These are phyloP conservation scores for Aselliscus stoliczkanus DNA, from an alignment of 2,797 vertebrate genomes.

Conservation along the genomic window DNA sequence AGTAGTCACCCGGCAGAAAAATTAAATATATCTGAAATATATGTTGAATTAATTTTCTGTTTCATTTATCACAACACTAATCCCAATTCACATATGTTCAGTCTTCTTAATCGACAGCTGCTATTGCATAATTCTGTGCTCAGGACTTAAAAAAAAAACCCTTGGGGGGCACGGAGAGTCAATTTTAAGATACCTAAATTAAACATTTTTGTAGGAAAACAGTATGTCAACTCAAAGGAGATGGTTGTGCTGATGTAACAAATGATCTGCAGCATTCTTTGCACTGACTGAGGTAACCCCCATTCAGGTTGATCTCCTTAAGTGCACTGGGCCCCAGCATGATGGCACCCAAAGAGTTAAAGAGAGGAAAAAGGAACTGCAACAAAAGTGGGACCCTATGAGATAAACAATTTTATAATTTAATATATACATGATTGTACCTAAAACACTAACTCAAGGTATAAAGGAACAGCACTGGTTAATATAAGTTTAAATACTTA, in stretches of 20 bases:
- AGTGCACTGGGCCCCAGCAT: not conserved
- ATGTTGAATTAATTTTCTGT: constrained; percentile 46
- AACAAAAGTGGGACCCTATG: not conserved
- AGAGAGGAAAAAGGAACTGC: not conserved
- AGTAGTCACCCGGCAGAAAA: constrained; percentile 38
- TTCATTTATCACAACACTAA: constrained; percentile 52
- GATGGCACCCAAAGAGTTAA: not conserved
- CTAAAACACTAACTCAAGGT: not conserved
- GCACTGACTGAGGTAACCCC: not conserved
- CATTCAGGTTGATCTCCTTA: not conserved
- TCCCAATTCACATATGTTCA: constrained; percentile 21
- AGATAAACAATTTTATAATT: not conserved
- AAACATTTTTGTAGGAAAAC: not conserved
- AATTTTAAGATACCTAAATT: constrained; percentile 33
- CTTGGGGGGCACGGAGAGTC: not conserved
- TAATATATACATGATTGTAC: not conserved
- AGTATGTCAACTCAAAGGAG: constrained; percentile 4
- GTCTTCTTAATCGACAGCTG: constrained; percentile 32
- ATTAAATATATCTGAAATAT: constrained; percentile 44
- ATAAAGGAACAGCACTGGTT: not conserved
- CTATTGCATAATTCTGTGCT: constrained; percentile 2
- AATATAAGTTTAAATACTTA: constrained; percentile 25
- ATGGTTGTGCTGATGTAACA: not conserved
- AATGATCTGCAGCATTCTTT: not conserved
- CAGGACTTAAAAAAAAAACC: not conserved